Base-by-base conservation (phyloP, 2,888 invertebrate species). In the Synergus umbraculus region DNA sequence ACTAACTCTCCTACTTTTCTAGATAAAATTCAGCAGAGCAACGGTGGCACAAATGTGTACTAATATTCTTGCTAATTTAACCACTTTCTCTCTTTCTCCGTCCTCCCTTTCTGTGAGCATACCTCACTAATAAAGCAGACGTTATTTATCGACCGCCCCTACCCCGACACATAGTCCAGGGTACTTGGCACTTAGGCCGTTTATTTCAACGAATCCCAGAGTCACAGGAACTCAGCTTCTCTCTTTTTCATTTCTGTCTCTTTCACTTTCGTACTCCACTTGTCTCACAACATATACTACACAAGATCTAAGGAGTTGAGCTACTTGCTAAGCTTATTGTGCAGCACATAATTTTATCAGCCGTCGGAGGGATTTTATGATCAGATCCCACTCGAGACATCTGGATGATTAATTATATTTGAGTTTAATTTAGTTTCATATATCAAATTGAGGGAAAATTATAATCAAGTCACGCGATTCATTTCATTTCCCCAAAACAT, bases 21-120 rank as follows among this genome's bases (percentile, higher is more conserved):
- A 54, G 41, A 73, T 73, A 58, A 73, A 73, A 49, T 54, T 10
- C 37, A 54, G 37, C 73, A 54, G 37, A 54, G 73, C n/a, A 54
- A 12, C 81, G 67, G 81, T 81, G 78, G 82, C 86, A 84, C 86
- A 88, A 90, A 90, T 87, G 88, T 86, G 88, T 87, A 89, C 90
- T 91, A 90, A 92, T 92, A 91, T 90, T 89, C 89, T 86, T 85
- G 89, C 91, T 91, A 92, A 92, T 92, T 92, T 89, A 89, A 88
- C 89, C 89, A 84, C 86, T 86, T 85, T 86, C 86, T 85, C 83
- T 87, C 85, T 83, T 83, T 80, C 85, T 78, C 86, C 82, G 78
- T 77, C 81, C 78, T 79, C 81, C 69, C 65, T 60, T 69, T 77
- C 81, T 81, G 85, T 82, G 83, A 82, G 83, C 84, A 85, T 86